Evolutionary conservation across 30 jellyfish, hydroid and myxozoan genomes (phyloP).

Genomic region (Pelagia noctiluca): DNA sequence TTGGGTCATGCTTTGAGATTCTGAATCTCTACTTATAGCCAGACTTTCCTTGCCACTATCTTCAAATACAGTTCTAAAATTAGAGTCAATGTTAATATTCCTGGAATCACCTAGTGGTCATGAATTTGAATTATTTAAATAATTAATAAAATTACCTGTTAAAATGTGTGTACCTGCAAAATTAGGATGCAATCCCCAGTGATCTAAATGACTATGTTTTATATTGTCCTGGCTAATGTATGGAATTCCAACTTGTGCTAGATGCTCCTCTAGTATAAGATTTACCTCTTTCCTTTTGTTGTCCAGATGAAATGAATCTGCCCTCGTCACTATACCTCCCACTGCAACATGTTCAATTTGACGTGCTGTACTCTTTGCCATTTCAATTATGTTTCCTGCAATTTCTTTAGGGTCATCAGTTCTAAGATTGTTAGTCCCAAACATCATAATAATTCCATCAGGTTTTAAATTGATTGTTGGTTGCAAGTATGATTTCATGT

Average conservation of each 20-base stretch:
- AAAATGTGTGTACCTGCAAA: neutral
- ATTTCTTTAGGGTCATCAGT: slow-evolving; percentile 9
- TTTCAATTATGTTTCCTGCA: slow-evolving; percentile 18
- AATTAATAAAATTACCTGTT: neutral
- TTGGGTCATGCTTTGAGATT: neutral
- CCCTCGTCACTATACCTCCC: slow-evolving; percentile 17
- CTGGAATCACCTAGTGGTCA: slow-evolving; percentile 1
- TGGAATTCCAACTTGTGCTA: slow-evolving; percentile 29
- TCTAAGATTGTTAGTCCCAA: slow-evolving; percentile 11
- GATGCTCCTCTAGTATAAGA: slow-evolving; percentile 18
- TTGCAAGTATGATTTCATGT: slow-evolving; percentile 9
- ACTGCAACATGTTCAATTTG: slow-evolving; percentile 40
- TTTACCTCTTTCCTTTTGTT: slow-evolving; percentile 22
- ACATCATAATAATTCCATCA: slow-evolving; percentile 17
- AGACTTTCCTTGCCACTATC: neutral
- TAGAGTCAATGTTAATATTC: neutral
- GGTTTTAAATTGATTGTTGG: slow-evolving; percentile 10
- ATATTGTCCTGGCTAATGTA: slow-evolving; percentile 34
- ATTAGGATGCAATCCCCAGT: slow-evolving; percentile 3
- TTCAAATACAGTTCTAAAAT: neutral
- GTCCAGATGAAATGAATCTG: slow-evolving; percentile 11
- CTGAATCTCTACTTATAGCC: neutral
- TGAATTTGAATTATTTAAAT: neutral
- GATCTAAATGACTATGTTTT: slow-evolving; percentile 2
- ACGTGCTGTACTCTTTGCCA: slow-evolving; percentile 33